Percentiles rank a stretch among this genome's conserved stretches.
phyloP scores from a whole-genome alignment of 2,888 invertebrate genomes.

The Mythimna loreyi region DNA sequence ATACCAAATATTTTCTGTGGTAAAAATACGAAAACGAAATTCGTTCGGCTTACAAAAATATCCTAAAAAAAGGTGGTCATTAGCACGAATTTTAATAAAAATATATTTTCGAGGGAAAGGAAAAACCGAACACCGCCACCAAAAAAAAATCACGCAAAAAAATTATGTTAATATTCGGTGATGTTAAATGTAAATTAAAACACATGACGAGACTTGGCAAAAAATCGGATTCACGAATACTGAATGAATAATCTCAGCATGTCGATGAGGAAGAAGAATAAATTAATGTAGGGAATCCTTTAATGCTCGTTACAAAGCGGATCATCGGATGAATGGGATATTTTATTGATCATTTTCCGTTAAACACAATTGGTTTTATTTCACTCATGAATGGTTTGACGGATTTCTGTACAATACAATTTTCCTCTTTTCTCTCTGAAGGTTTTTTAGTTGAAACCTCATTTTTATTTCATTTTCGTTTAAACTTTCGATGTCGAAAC shows the following conservation, averaged over 20 bases:
- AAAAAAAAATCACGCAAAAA: conserved; percentile 14
- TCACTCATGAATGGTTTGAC: conserved; percentile 11
- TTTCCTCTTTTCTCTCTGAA: background rate
- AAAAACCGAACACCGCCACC: background rate
- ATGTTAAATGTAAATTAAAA: conserved; percentile 48
- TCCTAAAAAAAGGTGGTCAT: background rate
- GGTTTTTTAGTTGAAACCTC: too few species aligned
- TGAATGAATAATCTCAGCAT: conserved; percentile 54
- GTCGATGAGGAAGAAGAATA: conserved; percentile 30
- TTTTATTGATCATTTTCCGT: conserved; percentile 45
- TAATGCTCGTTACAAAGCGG: conserved; percentile 48
- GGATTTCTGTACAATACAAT: background rate
- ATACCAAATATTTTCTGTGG: too few species aligned
- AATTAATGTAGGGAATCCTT: conserved; percentile 45
- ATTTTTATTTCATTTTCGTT: background rate
- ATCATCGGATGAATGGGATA: conserved; percentile 41
- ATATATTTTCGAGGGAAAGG: background rate
- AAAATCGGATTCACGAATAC: conserved; percentile 39
- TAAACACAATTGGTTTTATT: conserved; percentile 25
- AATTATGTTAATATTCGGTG: conserved; percentile 20
- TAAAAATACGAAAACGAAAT: background rate
- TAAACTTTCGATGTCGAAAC: background rate
- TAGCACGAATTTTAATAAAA: background rate
- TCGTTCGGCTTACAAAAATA: background rate
- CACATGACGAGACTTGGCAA: conserved; percentile 27